These are phyloP conservation scores for Notolepis coatsorum DNA, from an alignment of 2,797 vertebrate species.

Conservation along the genomic window DNA sequence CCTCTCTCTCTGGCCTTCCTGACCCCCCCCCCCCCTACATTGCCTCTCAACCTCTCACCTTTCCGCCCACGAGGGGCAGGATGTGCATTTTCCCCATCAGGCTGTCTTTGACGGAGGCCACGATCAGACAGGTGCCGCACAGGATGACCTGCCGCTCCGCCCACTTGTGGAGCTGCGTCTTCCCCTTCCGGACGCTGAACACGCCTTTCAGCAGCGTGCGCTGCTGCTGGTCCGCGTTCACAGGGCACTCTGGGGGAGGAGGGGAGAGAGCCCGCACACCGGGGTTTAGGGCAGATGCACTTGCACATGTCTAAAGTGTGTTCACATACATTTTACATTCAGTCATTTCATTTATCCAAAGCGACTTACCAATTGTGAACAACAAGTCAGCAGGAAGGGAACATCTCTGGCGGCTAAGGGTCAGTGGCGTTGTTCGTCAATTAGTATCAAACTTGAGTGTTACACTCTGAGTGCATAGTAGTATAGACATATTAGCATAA, in stretches of 20 bases:
- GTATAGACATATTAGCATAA: no score
- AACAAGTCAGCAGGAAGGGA: no score
- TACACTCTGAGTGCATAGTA: no score
- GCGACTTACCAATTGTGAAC: no score
- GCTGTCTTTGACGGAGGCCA: conserved; percentile 96
- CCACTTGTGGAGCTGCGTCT: conserved; percentile 98
- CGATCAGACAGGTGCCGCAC: conserved; percentile 95
- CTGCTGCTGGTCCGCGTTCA: conserved; percentile 91
- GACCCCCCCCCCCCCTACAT: background rate
- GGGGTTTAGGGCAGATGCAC: background rate
- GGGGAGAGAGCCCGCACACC: conserved; percentile 15
- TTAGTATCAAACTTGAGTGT: no score
- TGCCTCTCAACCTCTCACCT: conserved; percentile 82
- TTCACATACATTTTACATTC: no score
- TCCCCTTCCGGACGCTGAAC: conserved; percentile 94
- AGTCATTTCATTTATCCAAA: no score
- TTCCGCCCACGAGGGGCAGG: conserved; percentile 94
- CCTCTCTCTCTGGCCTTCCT: conserved; percentile 3
- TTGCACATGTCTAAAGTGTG: conserved; percentile 8
- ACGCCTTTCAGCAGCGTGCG: conserved; percentile 91
- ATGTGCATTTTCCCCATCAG: conserved; percentile 98
- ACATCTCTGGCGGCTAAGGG: no score
- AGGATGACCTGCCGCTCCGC: conserved; percentile 94
- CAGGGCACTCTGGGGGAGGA: conserved; percentile 86
- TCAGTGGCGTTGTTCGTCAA: no score